Evolutionary conservation across 2,888 invertebrate species (phyloP), one percentile per base, ranked within the genome.

Genomic region (Ennomos quercinarius): DNA sequence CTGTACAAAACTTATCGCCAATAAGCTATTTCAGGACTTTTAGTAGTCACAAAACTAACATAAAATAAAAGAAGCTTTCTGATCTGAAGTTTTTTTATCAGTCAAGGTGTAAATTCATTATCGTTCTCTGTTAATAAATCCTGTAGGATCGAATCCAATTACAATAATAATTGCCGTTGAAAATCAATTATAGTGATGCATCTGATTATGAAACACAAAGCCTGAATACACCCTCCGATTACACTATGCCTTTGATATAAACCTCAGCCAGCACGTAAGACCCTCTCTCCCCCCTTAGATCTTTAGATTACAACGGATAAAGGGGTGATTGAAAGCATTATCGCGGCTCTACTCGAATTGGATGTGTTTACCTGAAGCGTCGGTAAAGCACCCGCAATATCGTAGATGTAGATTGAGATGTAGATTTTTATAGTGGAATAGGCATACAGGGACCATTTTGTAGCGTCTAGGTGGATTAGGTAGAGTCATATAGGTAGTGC

Each of bases 291-390:
- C 76, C 74, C 77, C 74, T 69, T 64, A 61, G 60, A 66, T 69
- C 76, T 78, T 76, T 70, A 68, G 75, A 80, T 84, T 81, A 82
- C 82, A 81, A 82, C 74, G 73, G 78, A 76, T 76, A 73, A 78
- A 80, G 80, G 80, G 81, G 80, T 76, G 76, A 81, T 77, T 78
- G 77, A 77, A 81, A 80, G 78, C 77, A 77, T 81, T 76, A 82
- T 76, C 74, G 77, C 65, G 71, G 83, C 63, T 82, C 84, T 72
- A 71, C 66, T 59, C 71, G 71, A 73, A 80, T 78, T 83, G 81
- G 87, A 75, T 74, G 70, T 80, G 78, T 83, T 84, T 83, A 88
- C 88, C 87, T 87, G 87, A 81, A 87, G 76, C 79, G 75, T 73
- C 73, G 70, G 73, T 80, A 78, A 75, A 85, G 80, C 80, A 80